Evolutionary conservation across 2,888 invertebrate species (phyloP).

Genomic region (Tethea ocularis): DNA sequence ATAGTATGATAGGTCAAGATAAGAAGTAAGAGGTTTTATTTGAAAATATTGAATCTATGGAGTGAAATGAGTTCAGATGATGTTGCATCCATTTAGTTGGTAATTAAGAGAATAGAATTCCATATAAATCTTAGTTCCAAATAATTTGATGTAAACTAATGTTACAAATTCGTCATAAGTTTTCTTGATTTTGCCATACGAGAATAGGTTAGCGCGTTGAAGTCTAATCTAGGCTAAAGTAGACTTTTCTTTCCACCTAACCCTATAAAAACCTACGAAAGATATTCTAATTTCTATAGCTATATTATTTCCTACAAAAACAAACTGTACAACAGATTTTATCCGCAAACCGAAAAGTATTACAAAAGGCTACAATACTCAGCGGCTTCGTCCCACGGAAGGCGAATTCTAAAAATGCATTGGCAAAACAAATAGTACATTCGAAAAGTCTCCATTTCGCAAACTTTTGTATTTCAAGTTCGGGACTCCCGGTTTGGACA

Average conservation of each 20-base stretch:
- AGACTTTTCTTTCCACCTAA: neutral
- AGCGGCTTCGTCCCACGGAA: constrained; percentile 6
- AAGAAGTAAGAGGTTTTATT: neutral
- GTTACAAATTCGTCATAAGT: neutral
- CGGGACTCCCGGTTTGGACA: constrained; percentile 62
- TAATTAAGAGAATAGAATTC: too few relatives aligned
- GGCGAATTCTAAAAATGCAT: constrained; percentile 11
- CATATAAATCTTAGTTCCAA: too few relatives aligned
- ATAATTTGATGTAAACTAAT: too few relatives aligned
- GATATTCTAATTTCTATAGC: neutral
- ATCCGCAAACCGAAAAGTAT: constrained; percentile 23
- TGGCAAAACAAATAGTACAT: constrained; percentile 30
- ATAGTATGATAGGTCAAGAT: constrained; percentile 9
- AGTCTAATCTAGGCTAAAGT: neutral
- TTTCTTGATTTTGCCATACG: neutral
- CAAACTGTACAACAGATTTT: neutral
- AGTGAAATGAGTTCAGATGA: neutral
- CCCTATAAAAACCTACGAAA: neutral
- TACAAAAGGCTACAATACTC: constrained; percentile 16
- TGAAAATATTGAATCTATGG: neutral
- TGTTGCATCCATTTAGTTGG: too few relatives aligned
- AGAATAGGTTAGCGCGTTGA: neutral
- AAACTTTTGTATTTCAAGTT: constrained; percentile 79
- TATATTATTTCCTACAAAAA: neutral
- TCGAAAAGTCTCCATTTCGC: constrained; percentile 47